Percentiles rank a stretch among this genome's conserved stretches.
Conservation (phyloP, 2,113 vertebrate species). For the Leptodactylus fuscus region DNA sequence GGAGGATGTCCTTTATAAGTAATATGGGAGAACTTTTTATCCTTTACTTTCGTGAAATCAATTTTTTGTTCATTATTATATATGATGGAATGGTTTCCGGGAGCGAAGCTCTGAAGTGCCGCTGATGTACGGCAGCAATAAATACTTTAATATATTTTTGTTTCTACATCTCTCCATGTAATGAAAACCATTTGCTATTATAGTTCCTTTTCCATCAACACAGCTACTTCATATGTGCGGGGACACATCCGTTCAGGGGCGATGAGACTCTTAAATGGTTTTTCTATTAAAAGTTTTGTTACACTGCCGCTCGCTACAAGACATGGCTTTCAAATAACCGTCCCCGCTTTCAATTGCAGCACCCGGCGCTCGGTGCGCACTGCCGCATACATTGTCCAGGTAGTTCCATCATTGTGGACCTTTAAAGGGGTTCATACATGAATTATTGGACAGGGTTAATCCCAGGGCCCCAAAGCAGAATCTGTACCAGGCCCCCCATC, state of each 20-base stretch:
- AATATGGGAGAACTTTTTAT: background rate
- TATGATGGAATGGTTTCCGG: slow-evolving; percentile 11
- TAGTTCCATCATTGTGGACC: no score
- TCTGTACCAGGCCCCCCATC: no score
- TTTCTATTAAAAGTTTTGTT: slow-evolving; percentile 39
- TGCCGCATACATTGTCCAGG: no score
- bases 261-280: slow-evolving; percentile 29
- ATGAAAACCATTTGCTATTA: slow-evolving; percentile 37
- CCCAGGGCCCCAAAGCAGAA: no score
- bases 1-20: background rate
- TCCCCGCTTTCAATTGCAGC: background rate
- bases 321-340: background rate
- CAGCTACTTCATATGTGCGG: background rate
- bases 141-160: slow-evolving; percentile 31
- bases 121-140: slow-evolving; percentile 17
- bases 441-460: no score
- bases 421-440: no score
- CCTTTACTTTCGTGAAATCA: background rate
- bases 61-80: background rate
- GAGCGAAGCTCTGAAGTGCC: slow-evolving; percentile 13
- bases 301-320: background rate
- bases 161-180: slow-evolving; percentile 7
- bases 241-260: background rate
- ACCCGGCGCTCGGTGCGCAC: background rate
- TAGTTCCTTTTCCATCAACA: slow-evolving; percentile 12